Evolutionary conservation across 2,888 invertebrate species (phyloP).

Genomic region (Pheosia tremula): DNA sequence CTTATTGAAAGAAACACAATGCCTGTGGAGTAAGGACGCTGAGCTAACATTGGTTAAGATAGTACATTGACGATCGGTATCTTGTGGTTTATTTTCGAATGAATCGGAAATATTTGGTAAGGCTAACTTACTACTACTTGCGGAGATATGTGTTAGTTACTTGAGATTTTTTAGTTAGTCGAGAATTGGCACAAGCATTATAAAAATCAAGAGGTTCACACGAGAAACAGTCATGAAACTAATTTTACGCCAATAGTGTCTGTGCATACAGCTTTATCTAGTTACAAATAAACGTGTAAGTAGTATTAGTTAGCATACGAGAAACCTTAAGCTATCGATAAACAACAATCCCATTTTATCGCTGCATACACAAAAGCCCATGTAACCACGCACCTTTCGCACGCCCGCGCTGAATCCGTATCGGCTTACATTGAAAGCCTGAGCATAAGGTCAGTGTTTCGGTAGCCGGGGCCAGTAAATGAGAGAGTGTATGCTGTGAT

Average conservation of each 20-base stretch:
- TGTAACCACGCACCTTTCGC: slow-evolving; percentile 1
- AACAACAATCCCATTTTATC: background rate
- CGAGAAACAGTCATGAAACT: too few relatives aligned
- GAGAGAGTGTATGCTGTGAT: background rate
- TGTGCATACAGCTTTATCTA: background rate
- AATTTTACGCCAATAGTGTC: too few relatives aligned
- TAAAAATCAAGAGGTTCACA: too few relatives aligned
- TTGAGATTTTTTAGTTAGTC: too few relatives aligned
- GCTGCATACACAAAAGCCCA: background rate
- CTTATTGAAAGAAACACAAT: slow-evolving; percentile 7
- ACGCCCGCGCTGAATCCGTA: slow-evolving; percentile 5
- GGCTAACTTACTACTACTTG: too few relatives aligned
- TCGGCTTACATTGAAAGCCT: slow-evolving; percentile 25
- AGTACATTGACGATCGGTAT: background rate
- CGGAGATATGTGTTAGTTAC: too few relatives aligned
- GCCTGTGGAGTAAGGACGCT: slow-evolving; percentile 17
- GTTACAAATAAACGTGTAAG: too few relatives aligned
- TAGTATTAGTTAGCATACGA: background rate
- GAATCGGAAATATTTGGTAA: background rate
- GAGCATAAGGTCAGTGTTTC: slow-evolving; percentile 22
- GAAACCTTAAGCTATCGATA: background rate
- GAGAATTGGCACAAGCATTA: too few relatives aligned
- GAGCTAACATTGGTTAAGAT: background rate
- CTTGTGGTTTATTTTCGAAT: slow-evolving; percentile 1
- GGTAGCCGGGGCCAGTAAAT: slow-evolving; percentile 10